These are phyloP conservation scores for Maniola jurtina DNA, from an alignment of 1,140 invertebrate genomes.

Conservation along the genomic window DNA sequence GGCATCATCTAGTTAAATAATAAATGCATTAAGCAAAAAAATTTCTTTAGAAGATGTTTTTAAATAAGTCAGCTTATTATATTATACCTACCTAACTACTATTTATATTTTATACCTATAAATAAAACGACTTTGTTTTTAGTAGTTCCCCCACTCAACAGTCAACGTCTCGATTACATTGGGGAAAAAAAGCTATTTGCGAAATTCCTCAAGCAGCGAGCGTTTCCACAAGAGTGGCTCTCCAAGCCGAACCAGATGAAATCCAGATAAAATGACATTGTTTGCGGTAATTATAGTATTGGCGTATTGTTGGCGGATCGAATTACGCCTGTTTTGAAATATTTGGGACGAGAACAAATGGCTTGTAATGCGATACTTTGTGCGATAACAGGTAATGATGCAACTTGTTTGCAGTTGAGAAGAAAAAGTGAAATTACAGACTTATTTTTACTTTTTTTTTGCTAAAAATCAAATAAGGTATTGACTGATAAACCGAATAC, in stretches of 20 bases:
- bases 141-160: not conserved
- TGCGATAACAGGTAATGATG: conserved; percentile 13
- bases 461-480: too few species aligned
- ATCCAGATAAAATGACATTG: conserved; percentile 45
- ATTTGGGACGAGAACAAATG: conserved; percentile 41
- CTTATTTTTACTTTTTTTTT: too few species aligned
- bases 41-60: not conserved
- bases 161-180: conserved; percentile 13
- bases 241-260: conserved; percentile 15
- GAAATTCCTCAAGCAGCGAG: not conserved
- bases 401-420: conserved; percentile 4
- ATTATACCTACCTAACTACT: not conserved
- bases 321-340: conserved; percentile 47
- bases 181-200: not conserved
- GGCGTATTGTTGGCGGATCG: conserved; percentile 32
- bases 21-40: too few species aligned
- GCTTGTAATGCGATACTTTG: conserved; percentile 49
- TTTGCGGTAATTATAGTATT: conserved; percentile 57
- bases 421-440: not conserved
- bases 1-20: too few species aligned
- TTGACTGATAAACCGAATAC: too few species aligned
- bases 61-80: too few species aligned
- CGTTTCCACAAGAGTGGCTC: conserved; percentile 27
- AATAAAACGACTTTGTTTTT: not conserved
- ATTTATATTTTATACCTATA: not conserved